Base-by-base conservation (phyloP, 2,797 vertebrate species). In the Tangara arthus region DNA sequence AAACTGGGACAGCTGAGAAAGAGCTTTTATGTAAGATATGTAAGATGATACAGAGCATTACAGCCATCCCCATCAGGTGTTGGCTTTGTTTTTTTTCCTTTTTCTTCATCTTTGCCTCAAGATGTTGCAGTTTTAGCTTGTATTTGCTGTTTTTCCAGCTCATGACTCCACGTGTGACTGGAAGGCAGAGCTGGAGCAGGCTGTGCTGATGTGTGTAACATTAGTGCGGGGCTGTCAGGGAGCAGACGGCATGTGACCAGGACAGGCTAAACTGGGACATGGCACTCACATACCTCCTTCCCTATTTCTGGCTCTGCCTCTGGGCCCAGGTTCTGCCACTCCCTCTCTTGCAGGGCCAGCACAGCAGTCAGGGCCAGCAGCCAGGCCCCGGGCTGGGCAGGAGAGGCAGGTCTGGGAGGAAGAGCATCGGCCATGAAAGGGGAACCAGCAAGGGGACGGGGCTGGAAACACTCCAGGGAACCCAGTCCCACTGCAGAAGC, bases 11-110 rank as follows among this genome's bases (percentile, higher is more conserved):
- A 92, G 41, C 44, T 76, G 83, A 90, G 52, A 86, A 90, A 63
- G 55, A 70, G 34, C 73, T 82, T 94, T 89, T 92, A 89, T 79
- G n/a, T 85, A 93, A 95, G 90, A 52, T 92, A 89, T 79, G n/a
- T 85, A 93, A 95, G 90, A 52, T 3, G 66, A 82, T 79, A 88
- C 52, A 73, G 73, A 95, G 52, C 37, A 52, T 79, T 87, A 79
- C 12, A 20, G 41, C 41, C 68, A 73, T 66, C 56, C 63, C 32
- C 59, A 80, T 77, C 85, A 88, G 71, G 61, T 84, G 41, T 11
- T 53, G 28, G 26, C 4, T 2, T 12, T 15, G 4, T 16, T 28
- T 57, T 6, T 57, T 49, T 16, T 1, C 10, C 35, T 37, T 11
- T 28, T 14, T 26, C 28, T 75, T 52, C 47, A 49, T 12, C 49